A percentile compares a stretch with the other conserved stretches of the same genome.
Evolutionary conservation across 2,113 vertebrate species (phyloP).

Genomic region (Phylloscopus trochiloides): DNA sequence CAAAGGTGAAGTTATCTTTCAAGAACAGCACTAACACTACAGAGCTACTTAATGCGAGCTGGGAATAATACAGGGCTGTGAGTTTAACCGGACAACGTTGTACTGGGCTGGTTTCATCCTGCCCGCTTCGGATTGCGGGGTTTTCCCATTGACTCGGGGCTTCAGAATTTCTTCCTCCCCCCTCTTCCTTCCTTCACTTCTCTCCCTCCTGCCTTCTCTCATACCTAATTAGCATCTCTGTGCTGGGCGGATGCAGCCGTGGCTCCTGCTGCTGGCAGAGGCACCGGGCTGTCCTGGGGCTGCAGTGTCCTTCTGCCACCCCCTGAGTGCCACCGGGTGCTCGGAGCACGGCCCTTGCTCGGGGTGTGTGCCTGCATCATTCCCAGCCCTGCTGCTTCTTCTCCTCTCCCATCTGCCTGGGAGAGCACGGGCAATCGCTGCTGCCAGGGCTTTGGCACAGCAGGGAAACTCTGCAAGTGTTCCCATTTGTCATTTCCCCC

Average conservation of each 20-base stretch:
- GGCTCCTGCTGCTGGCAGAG: neutral
- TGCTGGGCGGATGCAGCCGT: neutral
- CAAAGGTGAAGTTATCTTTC: slow-evolving; percentile 65
- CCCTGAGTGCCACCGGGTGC: neutral
- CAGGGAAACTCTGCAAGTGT: neutral
- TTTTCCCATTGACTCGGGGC: neutral
- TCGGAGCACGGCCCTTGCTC: neutral
- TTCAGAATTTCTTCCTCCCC: neutral
- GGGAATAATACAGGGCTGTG: slow-evolving; percentile 27
- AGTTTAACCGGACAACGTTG: slow-evolving; percentile 44
- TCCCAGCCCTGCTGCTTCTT: neutral
- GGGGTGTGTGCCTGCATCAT: neutral
- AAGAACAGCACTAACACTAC: slow-evolving; percentile 49
- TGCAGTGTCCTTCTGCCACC: neutral
- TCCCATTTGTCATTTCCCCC: neutral
- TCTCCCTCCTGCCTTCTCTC: neutral
- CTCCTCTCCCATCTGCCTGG: neutral
- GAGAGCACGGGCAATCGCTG: neutral
- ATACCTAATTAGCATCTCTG: neutral
- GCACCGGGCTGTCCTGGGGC: neutral
- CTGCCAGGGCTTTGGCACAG: neutral
- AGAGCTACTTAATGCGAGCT: slow-evolving; percentile 35
- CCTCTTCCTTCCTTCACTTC: neutral
- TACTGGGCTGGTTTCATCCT: slow-evolving; percentile 44
- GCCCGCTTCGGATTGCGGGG: neutral